Evolutionary conservation across 2,888 invertebrate species (phyloP), one percentile per base, ranked within the genome.

Genomic region (Melolontha melolontha): DNA sequence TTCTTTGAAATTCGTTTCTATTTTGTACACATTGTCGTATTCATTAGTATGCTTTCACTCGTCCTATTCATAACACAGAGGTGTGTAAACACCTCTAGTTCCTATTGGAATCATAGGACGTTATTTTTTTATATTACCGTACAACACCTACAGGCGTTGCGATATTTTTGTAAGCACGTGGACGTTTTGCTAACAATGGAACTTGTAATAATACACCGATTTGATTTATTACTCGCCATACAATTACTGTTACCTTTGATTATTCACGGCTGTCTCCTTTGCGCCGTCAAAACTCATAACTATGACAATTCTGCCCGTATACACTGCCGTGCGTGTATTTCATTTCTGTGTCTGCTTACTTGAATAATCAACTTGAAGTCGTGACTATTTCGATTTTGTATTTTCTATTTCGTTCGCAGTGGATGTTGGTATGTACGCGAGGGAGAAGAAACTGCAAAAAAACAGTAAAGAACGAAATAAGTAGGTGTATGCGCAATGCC

Each of bases 401-500:
- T 57, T 14, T 10, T 29, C 29, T 1, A 14, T 42, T 42, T 5
- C 6, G n/a, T 22, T 4, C 42, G 42, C 22, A 22, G 41, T 42
- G 22, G 27, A 27, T 5, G 29, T 22, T 22, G 22, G 22, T 44
- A 34, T 6, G n/a, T 41, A 16, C 42, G 5, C 29, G 44, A 44
- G 14, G 14, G 44, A 57, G 42, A 42, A 17, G 29, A 42, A 57
- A 42, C 47, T 47, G 47, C 14, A 47, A 47, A 42, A 47, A 47
- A 8, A 11, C n/a, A 57, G 14, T 8, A n/a, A 65, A 65, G 29
- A 65, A 55, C 54, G 54, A 42, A 66, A 57, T 66, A 57, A 55
- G 66, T 66, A 66, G 55, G 66, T 44, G 66, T 66, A 66, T 54
- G 44, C 42, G 66, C 57, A 57, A 49, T 57, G 49, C 44, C 66